phyloP scores from a whole-genome alignment of 2,888 invertebrate genomes.

The Chydorus sphaericus region DNA sequence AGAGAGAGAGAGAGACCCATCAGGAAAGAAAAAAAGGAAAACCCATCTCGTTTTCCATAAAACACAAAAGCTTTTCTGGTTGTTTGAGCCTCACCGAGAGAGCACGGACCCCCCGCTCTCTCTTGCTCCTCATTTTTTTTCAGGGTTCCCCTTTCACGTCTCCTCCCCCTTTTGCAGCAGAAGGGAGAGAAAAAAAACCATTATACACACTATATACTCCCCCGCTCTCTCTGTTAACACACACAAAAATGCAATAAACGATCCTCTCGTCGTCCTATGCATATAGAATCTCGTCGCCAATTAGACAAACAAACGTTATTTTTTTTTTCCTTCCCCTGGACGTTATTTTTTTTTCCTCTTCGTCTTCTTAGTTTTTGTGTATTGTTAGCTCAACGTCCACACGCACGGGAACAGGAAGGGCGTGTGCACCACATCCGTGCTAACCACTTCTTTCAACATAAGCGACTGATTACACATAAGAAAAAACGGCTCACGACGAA shows the following conservation, averaged over 20 bases:
- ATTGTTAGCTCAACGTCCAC: neutral
- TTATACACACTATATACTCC: conserved; percentile 4
- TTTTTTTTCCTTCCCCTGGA: too few species aligned
- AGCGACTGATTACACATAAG: neutral
- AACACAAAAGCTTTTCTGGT: neutral
- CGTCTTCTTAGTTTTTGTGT: neutral
- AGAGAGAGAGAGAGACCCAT: neutral
- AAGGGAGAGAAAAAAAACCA: too few species aligned
- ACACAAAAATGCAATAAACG: neutral
- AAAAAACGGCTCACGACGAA: neutral
- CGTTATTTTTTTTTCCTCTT: too few species aligned
- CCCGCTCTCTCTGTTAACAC: neutral
- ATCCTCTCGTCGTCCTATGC: too few species aligned
- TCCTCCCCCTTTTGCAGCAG: conserved; percentile 3
- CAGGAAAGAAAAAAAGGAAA: neutral
- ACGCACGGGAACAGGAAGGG: conserved; percentile 4
- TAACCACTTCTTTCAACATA: conserved; percentile 6
- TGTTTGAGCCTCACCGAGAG: neutral
- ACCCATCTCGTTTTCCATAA: conserved; percentile 4
- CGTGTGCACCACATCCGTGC: conserved; percentile 4
- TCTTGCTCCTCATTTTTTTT: neutral
- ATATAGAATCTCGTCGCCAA: too few species aligned
- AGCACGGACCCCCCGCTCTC: neutral
- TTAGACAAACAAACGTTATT: too few species aligned
- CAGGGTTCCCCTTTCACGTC: conserved; percentile 6